Percentiles rank a stretch among this genome's conserved stretches.
phyloP scores from a whole-genome alignment of 1,140 invertebrate genomes.

The Drosophila ogumai region DNA sequence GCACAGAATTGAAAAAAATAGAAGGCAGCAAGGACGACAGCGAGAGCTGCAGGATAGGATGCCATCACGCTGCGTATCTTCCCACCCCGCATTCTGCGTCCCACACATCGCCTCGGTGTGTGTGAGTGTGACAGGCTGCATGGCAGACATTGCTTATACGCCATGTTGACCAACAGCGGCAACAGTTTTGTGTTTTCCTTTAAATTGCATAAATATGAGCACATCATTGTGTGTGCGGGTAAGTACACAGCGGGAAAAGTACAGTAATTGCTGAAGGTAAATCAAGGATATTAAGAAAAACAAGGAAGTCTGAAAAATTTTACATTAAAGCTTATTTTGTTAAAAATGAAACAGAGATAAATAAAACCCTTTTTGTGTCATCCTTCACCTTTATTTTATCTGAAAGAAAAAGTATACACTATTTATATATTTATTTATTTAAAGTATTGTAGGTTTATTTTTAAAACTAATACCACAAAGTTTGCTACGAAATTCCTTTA shows the following conservation, averaged over 20 bases:
- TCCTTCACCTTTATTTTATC: background rate
- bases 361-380: too few species aligned
- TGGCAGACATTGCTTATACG: slow-evolving; percentile 72
- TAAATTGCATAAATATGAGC: slow-evolving; percentile 81
- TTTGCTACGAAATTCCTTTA: background rate
- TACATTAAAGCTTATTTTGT: too few species aligned
- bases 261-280: background rate
- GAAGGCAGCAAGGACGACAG: slow-evolving; percentile 27
- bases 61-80: slow-evolving; percentile 50
- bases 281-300: background rate
- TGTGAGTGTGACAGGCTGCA: slow-evolving; percentile 49
- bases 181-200: slow-evolving; percentile 80
- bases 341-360: too few species aligned
- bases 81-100: background rate
- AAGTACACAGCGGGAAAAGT: slow-evolving; percentile 1
- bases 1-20: slow-evolving; percentile 71
- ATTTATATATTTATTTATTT: background rate
- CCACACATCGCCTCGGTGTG: background rate
- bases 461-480: background rate
- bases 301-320: background rate
- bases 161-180: slow-evolving; percentile 73
- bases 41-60: slow-evolving; percentile 38
- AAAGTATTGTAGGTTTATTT: background rate
- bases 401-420: background rate
- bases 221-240: slow-evolving; percentile 29